Conservation (phyloP, 2,797 vertebrate species). For the Sorex maritimensis region DNA sequence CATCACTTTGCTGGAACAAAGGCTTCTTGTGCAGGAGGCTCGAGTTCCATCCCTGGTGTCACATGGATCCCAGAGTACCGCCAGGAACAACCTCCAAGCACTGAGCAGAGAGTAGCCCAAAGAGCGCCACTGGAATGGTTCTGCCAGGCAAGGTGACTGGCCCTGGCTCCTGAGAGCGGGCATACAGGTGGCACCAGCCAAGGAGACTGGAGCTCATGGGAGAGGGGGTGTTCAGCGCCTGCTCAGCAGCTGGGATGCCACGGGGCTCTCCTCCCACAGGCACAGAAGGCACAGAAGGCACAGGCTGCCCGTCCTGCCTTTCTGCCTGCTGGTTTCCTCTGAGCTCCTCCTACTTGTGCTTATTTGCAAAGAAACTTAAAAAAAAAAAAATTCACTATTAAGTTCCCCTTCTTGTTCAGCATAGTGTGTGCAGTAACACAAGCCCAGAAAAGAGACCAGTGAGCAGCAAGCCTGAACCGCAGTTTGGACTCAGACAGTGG, state of each 20-base stretch:
- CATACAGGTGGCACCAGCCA: no score
- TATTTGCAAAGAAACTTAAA: conserved; percentile 39
- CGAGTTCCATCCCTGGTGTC: no score
- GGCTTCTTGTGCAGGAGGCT: neutral
- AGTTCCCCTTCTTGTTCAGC: conserved; percentile 15
- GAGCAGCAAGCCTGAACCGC: neutral
- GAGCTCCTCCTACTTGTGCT: neutral
- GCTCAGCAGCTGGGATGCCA: neutral
- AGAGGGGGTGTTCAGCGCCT: neutral
- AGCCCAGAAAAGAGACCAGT: neutral
- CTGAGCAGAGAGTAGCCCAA: no score
- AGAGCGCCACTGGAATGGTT: neutral
- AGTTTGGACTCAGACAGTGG: neutral
- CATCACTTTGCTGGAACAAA: neutral
- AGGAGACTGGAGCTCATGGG: neutral
- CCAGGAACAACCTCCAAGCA: no score
- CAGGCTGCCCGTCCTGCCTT: no score
- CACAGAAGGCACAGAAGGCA: neutral
- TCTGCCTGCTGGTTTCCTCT: neutral
- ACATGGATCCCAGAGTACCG: no score
- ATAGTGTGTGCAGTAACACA: neutral
- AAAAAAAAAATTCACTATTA: neutral
- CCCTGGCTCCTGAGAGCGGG: neutral
- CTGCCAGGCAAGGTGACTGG: neutral
- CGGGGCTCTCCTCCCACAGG: neutral